A percentile compares a stretch with the other conserved stretches of the same genome.
Conservation (phyloP, 2,888 invertebrate genomes). For the Perizoma affinitatum region DNA sequence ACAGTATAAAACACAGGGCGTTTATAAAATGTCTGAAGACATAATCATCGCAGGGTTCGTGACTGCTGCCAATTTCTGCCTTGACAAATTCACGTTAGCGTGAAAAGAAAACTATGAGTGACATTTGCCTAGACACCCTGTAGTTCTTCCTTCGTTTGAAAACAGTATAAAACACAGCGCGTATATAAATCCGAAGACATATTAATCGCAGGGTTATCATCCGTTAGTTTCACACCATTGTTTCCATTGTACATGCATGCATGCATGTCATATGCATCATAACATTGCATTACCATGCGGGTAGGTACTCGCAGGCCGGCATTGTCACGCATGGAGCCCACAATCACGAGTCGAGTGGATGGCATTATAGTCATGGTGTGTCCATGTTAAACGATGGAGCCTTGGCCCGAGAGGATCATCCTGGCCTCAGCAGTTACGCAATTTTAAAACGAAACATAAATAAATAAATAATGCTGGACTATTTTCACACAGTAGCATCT, state of each 20-base stretch:
- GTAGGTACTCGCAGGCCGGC: constrained; percentile 1
- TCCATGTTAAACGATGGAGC: background rate
- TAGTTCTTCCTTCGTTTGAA: background rate
- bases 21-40: background rate
- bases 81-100: too few relatives aligned
- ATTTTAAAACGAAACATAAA: too few relatives aligned
- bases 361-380: constrained; percentile 5
- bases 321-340: constrained; percentile 23
- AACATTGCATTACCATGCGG: constrained; percentile 26
- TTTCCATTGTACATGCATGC: constrained; percentile 21
- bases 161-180: background rate
- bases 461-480: too few relatives aligned
- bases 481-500: too few relatives aligned
- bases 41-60: background rate
- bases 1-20: background rate
- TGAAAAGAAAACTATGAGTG: too few relatives aligned
- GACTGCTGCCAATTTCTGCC: too few relatives aligned
- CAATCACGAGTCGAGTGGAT: too few relatives aligned
- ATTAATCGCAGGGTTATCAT: background rate
- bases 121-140: background rate
- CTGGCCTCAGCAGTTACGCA: too few relatives aligned
- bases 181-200: background rate
- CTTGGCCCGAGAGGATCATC: constrained; percentile 5
- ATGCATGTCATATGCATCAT: constrained; percentile 18
- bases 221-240: constrained; percentile 23